A percentile compares a stretch with the other conserved stretches of the same genome.
These are phyloP conservation scores for Hydropotes inermis DNA, from an alignment of 2,113 vertebrate genomes.

Conservation along the genomic window DNA sequence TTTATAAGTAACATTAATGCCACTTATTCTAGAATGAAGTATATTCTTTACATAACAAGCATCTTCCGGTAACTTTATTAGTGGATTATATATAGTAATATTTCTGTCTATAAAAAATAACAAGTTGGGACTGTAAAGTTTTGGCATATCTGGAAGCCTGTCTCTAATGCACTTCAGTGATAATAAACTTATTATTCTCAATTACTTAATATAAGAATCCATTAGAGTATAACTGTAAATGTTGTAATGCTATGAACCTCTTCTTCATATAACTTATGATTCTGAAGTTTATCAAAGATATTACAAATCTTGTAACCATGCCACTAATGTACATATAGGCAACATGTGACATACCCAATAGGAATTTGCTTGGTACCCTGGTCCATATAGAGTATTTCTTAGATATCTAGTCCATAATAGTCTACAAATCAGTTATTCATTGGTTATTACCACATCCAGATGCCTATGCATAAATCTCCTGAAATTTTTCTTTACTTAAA, in stretches of 20 bases:
- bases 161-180: not conserved
- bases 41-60: conserved; percentile 2
- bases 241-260: not conserved
- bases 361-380: not conserved
- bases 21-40: conserved; percentile 29
- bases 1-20: conserved; percentile 53
- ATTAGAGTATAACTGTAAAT: conserved; percentile 34
- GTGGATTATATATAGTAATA: conserved; percentile 13
- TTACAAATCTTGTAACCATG: not conserved
- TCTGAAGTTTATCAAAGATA: conserved; percentile 5
- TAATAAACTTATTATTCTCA: conserved; percentile 33
- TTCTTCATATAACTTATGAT: conserved; percentile 7
- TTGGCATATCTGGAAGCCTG: not conserved
- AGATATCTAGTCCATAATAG: not conserved
- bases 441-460: not conserved
- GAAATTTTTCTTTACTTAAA: not conserved
- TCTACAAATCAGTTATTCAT: not conserved
- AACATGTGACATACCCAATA: not conserved
- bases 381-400: not conserved
- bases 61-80: conserved; percentile 31
- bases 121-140: conserved; percentile 8
- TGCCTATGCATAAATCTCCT: not conserved
- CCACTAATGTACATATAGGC: not conserved
- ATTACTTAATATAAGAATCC: conserved; percentile 22
- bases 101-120: conserved; percentile 41